Evolutionary conservation across 1,140 invertebrate species (phyloP), one percentile per base, ranked within the genome.

Genomic region (Nebria ingens): DNA sequence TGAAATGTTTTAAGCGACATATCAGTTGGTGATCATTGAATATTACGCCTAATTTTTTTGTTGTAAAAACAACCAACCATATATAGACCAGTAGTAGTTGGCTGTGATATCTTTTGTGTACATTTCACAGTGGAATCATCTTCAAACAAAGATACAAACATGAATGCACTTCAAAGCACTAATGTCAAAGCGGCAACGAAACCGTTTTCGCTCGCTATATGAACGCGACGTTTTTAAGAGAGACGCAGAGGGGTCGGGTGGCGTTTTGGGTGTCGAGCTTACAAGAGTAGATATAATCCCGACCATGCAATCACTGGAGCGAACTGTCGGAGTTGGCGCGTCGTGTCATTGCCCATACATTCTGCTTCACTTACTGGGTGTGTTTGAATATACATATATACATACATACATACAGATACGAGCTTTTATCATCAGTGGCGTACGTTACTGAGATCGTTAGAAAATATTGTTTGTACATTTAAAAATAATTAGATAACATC

Each of bases 101-200:
- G n/a, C n/a, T n/a, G n/a, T n/a, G n/a, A n/a, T n/a, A n/a, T 45
- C 17, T 45, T 45, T 9, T 45, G 40, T 45, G 40, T 45, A 6
- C 4, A 45, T 45, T 45, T 45, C 40, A 45, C 40, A 45, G 40
- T 45, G 40, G 40, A 45, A 45, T 45, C 40, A 45, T 45, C 40
- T 45, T 45, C 15, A 45, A 45, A 45, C 40, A 45, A 45, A 45
- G 40, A 45, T 45, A 45, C 40, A 45, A 17, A 45, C 40, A 45
- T 45, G 40, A 45, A 45, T 45, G 40, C 40, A 45, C 40, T 45
- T 45, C 40, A 45, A 45, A 45, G 40, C 40, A 17, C 40, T 45
- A 45, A 45, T 45, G 40, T 45, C 40, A 45, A 45, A 45, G 40
- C 17, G 40, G 17, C 15, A 45, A 17, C n/a, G n/a, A n/a, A n/a